These are phyloP conservation scores for Kuschelorhynchus macadamiae DNA, from an alignment of 2,888 invertebrate species.

Conservation along the genomic window DNA sequence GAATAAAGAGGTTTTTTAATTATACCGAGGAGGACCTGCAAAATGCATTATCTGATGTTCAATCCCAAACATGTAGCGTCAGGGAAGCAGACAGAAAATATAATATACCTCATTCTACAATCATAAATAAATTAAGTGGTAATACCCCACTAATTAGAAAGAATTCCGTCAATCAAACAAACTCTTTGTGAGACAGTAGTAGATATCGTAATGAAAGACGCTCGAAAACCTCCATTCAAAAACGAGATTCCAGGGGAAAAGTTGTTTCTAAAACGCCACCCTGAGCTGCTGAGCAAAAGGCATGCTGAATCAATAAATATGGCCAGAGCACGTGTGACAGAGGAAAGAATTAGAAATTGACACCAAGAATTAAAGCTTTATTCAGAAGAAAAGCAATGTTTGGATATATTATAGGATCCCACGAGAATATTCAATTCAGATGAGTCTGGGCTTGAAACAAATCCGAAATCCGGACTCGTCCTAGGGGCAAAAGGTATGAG, in stretches of 20 bases:
- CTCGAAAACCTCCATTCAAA: no score
- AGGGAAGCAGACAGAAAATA: background rate
- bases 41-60: background rate
- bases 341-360: no score
- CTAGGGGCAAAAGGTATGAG: no score
- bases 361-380: no score
- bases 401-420: background rate
- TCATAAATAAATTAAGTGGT: background rate
- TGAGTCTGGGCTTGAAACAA: background rate
- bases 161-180: no score
- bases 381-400: no score
- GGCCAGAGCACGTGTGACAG: conserved; percentile 8
- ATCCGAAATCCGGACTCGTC: background rate
- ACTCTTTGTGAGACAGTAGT: no score
- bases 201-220: no score
- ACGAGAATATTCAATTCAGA: background rate
- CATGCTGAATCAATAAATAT: conserved; percentile 45
- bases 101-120: background rate
- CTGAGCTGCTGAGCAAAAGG: no score
- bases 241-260: no score
- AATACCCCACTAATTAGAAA: conserved; percentile 36
- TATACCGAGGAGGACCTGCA: background rate
- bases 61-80: background rate
- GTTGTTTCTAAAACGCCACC: no score
- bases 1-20: conserved; percentile 6